phyloP scores from a whole-genome alignment of 2,888 invertebrate species.

The Clunio marinus region DNA sequence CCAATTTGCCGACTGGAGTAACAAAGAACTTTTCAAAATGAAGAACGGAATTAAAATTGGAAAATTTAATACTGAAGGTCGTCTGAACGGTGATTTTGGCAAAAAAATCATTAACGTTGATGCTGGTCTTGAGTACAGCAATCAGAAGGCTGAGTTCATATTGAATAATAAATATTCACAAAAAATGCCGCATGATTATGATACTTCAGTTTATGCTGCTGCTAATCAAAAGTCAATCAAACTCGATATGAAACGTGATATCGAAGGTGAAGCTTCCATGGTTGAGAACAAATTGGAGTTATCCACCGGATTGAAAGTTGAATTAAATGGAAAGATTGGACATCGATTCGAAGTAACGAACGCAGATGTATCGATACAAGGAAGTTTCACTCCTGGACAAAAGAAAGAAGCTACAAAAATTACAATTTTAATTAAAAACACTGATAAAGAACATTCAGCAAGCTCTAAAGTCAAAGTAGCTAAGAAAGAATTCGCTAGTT shows the following conservation, averaged over 20 bases:
- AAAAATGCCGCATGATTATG: constrained; percentile 25
- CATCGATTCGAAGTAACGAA: constrained; percentile 46
- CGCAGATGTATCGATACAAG: constrained; percentile 46
- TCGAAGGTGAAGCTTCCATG: constrained; percentile 48
- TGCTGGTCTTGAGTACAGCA: background rate
- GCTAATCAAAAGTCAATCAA: constrained; percentile 48
- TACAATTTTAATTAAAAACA: constrained; percentile 12
- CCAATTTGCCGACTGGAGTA: constrained; percentile 20
- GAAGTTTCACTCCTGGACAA: constrained; percentile 43
- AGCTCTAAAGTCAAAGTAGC: constrained; percentile 45
- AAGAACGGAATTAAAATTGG: constrained; percentile 24
- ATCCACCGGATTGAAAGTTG: constrained; percentile 47
- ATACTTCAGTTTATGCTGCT: constrained; percentile 54
- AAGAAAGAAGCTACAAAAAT: constrained; percentile 44
- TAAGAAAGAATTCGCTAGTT: constrained; percentile 44
- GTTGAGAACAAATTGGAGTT: constrained; percentile 45
- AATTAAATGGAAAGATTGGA: constrained; percentile 47
- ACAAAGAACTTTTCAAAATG: background rate
- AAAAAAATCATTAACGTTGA: constrained; percentile 15
- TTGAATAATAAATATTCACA: constrained; percentile 29
- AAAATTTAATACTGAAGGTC: background rate
- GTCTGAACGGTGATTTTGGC: constrained; percentile 25
- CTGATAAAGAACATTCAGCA: constrained; percentile 10
- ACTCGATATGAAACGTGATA: constrained; percentile 45
- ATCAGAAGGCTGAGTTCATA: background rate